A percentile compares a stretch with the other conserved stretches of the same genome.
Conservation (phyloP, 2,888 invertebrate genomes). For the Amblyteles armatorius region DNA sequence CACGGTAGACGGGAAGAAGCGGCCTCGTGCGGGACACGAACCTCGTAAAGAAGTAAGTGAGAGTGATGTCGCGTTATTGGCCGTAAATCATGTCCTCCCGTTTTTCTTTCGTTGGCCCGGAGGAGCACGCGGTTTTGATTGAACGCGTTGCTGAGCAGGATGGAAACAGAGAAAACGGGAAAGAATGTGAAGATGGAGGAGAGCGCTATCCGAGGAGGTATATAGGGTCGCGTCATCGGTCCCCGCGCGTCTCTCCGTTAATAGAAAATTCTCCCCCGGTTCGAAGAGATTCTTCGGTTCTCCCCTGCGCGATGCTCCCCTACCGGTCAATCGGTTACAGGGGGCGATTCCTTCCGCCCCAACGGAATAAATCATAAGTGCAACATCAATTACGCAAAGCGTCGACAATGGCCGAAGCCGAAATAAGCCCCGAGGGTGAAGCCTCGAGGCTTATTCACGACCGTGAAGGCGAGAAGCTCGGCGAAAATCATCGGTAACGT, state of each 20-base stretch:
- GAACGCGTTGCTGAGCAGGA: constrained; percentile 49
- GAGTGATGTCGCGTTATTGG: constrained; percentile 61
- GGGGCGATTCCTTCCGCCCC: constrained; percentile 19
- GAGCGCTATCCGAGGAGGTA: constrained; percentile 1
- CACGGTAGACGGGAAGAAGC: constrained; percentile 14
- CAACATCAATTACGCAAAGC: constrained; percentile 50
- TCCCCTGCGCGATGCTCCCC: background rate
- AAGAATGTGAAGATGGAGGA: constrained; percentile 8
- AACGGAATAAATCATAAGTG: constrained; percentile 46
- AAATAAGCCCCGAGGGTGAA: background rate
- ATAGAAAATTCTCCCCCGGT: constrained; percentile 50
- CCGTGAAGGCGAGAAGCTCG: background rate
- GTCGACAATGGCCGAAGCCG: constrained; percentile 1
- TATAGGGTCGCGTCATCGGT: constrained; percentile 20
- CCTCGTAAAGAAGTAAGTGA: constrained; percentile 50
- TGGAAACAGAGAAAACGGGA: constrained; percentile 17
- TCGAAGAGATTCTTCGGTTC: no score
- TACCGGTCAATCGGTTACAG: constrained; percentile 27
- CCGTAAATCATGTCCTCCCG: constrained; percentile 60
- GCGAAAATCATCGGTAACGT: background rate
- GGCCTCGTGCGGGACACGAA: constrained; percentile 40
- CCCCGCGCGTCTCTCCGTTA: constrained; percentile 25
- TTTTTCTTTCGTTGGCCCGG: constrained; percentile 33
- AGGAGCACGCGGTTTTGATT: constrained; percentile 55
- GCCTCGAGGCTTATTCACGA: background rate